Percentiles rank a stretch among this genome's conserved stretches.
Evolutionary conservation across 2,888 invertebrate genomes (phyloP).

Genomic region (Capitulum mitella): DNA sequence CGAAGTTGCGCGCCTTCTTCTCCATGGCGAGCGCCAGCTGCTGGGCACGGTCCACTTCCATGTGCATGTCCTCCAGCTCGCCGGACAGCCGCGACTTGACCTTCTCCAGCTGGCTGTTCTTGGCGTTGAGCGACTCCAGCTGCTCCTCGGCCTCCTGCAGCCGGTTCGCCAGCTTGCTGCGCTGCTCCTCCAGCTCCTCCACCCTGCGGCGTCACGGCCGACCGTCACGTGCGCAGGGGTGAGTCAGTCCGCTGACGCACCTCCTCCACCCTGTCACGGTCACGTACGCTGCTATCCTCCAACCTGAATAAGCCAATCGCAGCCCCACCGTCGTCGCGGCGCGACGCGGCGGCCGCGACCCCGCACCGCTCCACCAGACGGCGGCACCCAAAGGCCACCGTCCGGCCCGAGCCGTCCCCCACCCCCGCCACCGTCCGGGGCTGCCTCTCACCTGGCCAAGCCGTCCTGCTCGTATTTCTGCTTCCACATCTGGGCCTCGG

Average conservation of each 20-base stretch:
- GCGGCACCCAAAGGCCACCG: no score
- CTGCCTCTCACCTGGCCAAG: slow-evolving; percentile 28
- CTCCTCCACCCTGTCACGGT: no score
- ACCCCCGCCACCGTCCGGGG: no score
- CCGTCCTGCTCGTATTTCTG: slow-evolving; percentile 35
- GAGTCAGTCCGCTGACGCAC: no score
- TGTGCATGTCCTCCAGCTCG: slow-evolving; percentile 52
- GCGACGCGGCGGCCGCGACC: no score
- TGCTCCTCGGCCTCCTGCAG: slow-evolving; percentile 49
- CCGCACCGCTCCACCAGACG: no score
- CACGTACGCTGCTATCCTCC: no score
- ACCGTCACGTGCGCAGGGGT: no score
- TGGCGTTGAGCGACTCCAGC: slow-evolving; percentile 38
- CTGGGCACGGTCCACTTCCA: slow-evolving; percentile 40
- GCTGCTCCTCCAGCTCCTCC: slow-evolving; percentile 35
- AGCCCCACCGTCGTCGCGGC: no score
- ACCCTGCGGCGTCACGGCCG: no score
- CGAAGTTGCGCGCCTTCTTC: slow-evolving; percentile 99
- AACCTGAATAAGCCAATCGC: no score
- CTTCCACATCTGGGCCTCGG: slow-evolving; percentile 36
- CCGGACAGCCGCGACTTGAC: slow-evolving; percentile 44
- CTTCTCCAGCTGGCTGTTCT: slow-evolving; percentile 45
- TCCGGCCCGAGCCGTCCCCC: no score
- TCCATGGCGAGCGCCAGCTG: slow-evolving; percentile 79
- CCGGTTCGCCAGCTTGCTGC: slow-evolving; percentile 32